A percentile compares a stretch with the other conserved stretches of the same genome.
These are phyloP conservation scores for Amia ocellicauda DNA, from an alignment of 2,113 vertebrate species.

Conservation along the genomic window DNA sequence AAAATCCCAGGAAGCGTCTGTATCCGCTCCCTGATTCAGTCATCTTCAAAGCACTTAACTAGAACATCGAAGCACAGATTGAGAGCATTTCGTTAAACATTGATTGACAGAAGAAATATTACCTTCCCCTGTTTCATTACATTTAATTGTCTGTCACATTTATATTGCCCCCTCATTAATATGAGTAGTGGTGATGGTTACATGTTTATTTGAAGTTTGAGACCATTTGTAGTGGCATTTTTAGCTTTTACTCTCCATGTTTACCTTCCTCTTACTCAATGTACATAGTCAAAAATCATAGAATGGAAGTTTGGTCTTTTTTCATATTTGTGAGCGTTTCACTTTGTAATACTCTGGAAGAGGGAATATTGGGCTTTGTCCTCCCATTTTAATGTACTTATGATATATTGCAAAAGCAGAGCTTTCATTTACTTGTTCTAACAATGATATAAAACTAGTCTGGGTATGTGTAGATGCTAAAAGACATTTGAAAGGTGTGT, in stretches of 20 bases:
- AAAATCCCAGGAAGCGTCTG: too few species aligned
- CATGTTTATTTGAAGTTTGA: too few species aligned
- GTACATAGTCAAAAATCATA: background rate
- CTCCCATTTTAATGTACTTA: background rate
- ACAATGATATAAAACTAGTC: conserved; percentile 21
- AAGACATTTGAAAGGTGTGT: conserved; percentile 26
- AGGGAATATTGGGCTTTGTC: background rate
- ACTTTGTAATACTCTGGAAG: background rate
- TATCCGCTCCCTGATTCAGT: too few species aligned
- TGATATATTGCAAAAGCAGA: background rate
- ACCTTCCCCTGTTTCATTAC: too few species aligned
- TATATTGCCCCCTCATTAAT: too few species aligned
- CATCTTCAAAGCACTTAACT: too few species aligned
- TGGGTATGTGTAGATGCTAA: conserved; percentile 18
- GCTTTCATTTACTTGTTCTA: background rate
- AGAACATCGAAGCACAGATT: too few species aligned
- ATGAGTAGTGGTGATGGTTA: too few species aligned
- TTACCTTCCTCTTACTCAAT: background rate
- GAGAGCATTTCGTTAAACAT: too few species aligned
- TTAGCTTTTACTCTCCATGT: background rate
- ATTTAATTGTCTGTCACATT: too few species aligned
- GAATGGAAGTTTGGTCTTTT: background rate
- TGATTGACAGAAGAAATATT: too few species aligned
- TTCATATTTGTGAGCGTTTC: background rate
- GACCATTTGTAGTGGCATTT: too few species aligned